Conservation (phyloP, 1,140 invertebrate species). For the Bombus superbus region DNA sequence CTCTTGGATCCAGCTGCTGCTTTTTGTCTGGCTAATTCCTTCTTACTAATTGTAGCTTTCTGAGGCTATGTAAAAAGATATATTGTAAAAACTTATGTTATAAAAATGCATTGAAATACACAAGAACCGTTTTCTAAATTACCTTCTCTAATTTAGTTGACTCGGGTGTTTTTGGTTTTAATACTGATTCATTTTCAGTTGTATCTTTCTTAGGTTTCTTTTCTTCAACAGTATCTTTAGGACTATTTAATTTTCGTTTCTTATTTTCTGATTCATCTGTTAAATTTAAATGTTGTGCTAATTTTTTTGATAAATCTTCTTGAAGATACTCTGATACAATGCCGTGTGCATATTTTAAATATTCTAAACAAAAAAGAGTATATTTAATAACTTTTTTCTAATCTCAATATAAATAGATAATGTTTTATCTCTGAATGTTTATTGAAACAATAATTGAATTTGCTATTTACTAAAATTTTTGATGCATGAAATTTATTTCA, state of each 20-base stretch:
- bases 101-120: conserved; percentile 3
- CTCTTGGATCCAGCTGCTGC: conserved; percentile 89
- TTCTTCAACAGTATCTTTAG: conserved; percentile 72
- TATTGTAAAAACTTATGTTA: neutral
- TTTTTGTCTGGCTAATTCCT: conserved; percentile 89
- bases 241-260: conserved; percentile 84
- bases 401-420: neutral
- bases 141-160: conserved; percentile 79
- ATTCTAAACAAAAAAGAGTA: conserved; percentile 80
- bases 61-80: conserved; percentile 67
- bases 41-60: conserved; percentile 84
- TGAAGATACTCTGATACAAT: conserved; percentile 88
- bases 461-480: neutral
- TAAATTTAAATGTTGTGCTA: conserved; percentile 85
- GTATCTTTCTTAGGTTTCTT: conserved; percentile 76
- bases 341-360: conserved; percentile 87
- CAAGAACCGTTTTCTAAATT: conserved; percentile 8
- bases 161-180: conserved; percentile 73
- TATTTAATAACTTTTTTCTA: conserved; percentile 18
- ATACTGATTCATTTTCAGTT: conserved; percentile 65
- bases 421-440: neutral
- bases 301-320: conserved; percentile 85
- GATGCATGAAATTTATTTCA: neutral
- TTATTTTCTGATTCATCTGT: conserved; percentile 84
- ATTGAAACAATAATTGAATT: neutral